These are phyloP conservation scores for Orussus abietinus DNA, from an alignment of 1,140 invertebrate species.

Conservation along the genomic window DNA sequence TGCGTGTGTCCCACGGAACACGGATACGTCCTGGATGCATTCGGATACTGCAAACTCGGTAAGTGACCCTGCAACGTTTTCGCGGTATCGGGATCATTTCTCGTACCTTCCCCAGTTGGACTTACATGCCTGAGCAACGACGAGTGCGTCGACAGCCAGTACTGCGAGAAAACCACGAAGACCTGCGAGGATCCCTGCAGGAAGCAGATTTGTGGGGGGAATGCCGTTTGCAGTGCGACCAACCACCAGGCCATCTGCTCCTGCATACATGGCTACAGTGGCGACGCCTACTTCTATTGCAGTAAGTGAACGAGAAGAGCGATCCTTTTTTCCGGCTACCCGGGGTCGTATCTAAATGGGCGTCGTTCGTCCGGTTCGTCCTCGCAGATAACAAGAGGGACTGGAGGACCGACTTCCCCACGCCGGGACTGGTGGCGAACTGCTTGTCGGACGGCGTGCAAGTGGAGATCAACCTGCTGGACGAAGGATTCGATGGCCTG, in stretches of 20 bases:
- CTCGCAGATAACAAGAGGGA: slow-evolving; percentile 43
- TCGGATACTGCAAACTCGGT: slow-evolving; percentile 64
- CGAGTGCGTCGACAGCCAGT: slow-evolving; percentile 74
- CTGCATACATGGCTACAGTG: slow-evolving; percentile 67
- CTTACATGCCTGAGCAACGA: slow-evolving; percentile 65
- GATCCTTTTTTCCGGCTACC: slow-evolving; percentile 2
- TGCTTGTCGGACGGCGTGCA: slow-evolving; percentile 89
- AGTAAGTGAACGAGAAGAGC: slow-evolving; percentile 56
- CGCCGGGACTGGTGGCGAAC: slow-evolving; percentile 79
- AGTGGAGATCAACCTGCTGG: slow-evolving; percentile 75
- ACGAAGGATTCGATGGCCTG: slow-evolving; percentile 83
- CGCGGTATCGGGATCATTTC: too few species aligned
- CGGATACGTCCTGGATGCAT: slow-evolving; percentile 64
- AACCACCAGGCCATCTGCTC: slow-evolving; percentile 75
- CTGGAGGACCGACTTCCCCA: slow-evolving; percentile 76
- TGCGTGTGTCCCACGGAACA: slow-evolving; percentile 73
- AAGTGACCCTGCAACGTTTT: too few species aligned
- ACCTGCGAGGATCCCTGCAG: slow-evolving; percentile 75
- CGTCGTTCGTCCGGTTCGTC: too few species aligned
- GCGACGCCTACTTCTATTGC: slow-evolving; percentile 67
- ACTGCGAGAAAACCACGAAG: slow-evolving; percentile 65
- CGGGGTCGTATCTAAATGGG: too few species aligned
- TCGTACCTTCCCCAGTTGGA: slow-evolving; percentile 38
- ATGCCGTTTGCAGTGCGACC: slow-evolving; percentile 75
- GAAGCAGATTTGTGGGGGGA: slow-evolving; percentile 65